phyloP scores from a whole-genome alignment of 1,140 invertebrate genomes.

The Polypedilum vanderplanki region DNA sequence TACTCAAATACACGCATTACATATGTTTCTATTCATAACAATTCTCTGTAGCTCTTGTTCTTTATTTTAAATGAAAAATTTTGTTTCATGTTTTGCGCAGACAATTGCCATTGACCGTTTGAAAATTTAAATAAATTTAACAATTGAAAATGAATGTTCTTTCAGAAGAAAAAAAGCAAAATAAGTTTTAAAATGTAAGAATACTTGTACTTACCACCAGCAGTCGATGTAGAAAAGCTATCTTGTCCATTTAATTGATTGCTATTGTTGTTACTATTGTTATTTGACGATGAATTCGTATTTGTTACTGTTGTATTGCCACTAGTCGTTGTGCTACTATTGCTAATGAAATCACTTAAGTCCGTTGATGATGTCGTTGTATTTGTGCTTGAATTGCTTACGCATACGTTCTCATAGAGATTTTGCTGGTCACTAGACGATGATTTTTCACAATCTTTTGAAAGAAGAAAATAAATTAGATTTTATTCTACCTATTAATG shows the following conservation, averaged over 20 bases:
- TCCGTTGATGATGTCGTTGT: slow-evolving; percentile 28
- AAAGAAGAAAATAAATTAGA: neutral
- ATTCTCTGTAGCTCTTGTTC: no score
- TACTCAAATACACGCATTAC: no score
- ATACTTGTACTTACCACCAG: slow-evolving; percentile 27
- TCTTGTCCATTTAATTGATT: slow-evolving; percentile 28
- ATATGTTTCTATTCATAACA: no score
- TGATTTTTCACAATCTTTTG: slow-evolving; percentile 14
- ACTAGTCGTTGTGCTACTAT: slow-evolving; percentile 19
- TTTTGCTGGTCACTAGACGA: neutral
- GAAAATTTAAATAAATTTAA: slow-evolving; percentile 14
- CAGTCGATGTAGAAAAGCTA: neutral
- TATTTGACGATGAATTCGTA: slow-evolving; percentile 23
- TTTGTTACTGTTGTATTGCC: slow-evolving; percentile 23
- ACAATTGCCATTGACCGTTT: slow-evolving; percentile 23
- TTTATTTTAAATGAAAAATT: neutral
- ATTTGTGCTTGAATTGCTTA: neutral
- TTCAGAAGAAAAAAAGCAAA: neutral
- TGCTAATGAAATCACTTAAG: slow-evolving; percentile 29
- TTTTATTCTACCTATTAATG: neutral
- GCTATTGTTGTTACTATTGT: slow-evolving; percentile 27
- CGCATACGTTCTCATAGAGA: neutral
- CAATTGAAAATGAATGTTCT: slow-evolving; percentile 13
- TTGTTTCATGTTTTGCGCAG: neutral
- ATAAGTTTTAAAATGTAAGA: neutral